Conservation (phyloP, 2,113 vertebrate genomes). For the Dicrurus megarhynchus region DNA sequence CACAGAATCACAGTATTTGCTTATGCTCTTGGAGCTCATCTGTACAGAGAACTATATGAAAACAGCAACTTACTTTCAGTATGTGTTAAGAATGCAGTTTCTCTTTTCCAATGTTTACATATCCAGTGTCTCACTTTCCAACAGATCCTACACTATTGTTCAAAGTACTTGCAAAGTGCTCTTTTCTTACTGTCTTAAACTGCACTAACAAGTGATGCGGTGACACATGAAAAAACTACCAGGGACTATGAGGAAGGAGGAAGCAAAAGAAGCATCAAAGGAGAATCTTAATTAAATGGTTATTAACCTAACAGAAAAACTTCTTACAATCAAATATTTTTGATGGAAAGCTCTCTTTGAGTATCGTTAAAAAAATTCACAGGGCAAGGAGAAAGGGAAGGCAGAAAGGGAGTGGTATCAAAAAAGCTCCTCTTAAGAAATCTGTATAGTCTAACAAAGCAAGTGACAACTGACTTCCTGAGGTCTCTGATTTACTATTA, state of each 20-base stretch:
- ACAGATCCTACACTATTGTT: neutral
- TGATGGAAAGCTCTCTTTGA: neutral
- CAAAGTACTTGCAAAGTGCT: neutral
- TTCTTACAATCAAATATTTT: neutral
- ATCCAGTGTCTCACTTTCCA: neutral
- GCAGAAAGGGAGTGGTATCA: neutral
- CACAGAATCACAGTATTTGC: neutral
- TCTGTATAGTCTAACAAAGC: neutral
- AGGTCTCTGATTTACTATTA: neutral
- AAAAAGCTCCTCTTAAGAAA: neutral
- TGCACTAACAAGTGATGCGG: neutral
- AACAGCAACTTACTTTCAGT: neutral
- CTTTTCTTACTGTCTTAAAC: neutral
- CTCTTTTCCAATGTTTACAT: neutral
- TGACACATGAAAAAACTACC: neutral
- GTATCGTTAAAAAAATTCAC: neutral
- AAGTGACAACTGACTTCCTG: neutral
- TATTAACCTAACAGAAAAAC: neutral
- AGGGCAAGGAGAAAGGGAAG: neutral
- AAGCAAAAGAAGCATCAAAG: neutral
- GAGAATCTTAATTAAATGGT: neutral
- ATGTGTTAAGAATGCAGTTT: neutral
- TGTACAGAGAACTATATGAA: neutral
- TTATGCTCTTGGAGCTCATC: neutral
- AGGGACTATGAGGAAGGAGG: neutral